Conservation (phyloP, 2,113 vertebrate genomes). For the Rhodinocichla rosea region DNA sequence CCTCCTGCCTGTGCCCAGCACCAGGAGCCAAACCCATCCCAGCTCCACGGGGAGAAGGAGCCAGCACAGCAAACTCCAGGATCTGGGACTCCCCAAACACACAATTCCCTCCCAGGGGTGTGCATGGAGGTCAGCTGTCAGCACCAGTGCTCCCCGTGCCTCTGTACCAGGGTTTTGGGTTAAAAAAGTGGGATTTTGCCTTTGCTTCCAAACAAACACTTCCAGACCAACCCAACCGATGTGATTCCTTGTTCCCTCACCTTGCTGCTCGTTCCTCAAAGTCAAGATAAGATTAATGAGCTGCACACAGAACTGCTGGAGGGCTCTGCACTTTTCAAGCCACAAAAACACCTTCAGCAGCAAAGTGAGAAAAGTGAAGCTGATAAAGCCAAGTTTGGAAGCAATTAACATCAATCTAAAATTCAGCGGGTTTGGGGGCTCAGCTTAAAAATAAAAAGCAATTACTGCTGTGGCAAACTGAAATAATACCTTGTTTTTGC, state of each 20-base stretch:
- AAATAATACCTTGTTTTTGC: background rate
- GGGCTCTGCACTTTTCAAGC: background rate
- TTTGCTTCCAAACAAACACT: background rate
- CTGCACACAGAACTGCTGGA: background rate
- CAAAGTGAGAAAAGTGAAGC: background rate
- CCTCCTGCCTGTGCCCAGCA: background rate
- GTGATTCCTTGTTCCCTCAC: background rate
- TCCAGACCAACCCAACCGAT: background rate
- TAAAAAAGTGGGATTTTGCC: background rate
- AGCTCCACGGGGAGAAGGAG: background rate
- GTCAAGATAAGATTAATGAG: constrained; percentile 51
- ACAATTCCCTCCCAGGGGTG: background rate
- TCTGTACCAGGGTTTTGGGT: background rate
- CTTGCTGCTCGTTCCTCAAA: constrained; percentile 46
- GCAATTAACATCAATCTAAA: constrained; percentile 48
- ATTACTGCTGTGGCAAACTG: constrained; percentile 6
- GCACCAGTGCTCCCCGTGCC: background rate
- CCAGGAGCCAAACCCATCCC: background rate
- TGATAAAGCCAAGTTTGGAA: constrained; percentile 19
- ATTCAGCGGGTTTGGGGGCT: background rate
- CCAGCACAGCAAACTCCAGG: background rate
- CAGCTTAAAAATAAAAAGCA: constrained; percentile 27
- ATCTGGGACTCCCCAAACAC: background rate
- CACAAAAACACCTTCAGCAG: constrained; percentile 6
- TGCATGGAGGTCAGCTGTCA: background rate